phyloP scores from a whole-genome alignment of 1,140 invertebrate species.

The Drosophila bocqueti region DNA sequence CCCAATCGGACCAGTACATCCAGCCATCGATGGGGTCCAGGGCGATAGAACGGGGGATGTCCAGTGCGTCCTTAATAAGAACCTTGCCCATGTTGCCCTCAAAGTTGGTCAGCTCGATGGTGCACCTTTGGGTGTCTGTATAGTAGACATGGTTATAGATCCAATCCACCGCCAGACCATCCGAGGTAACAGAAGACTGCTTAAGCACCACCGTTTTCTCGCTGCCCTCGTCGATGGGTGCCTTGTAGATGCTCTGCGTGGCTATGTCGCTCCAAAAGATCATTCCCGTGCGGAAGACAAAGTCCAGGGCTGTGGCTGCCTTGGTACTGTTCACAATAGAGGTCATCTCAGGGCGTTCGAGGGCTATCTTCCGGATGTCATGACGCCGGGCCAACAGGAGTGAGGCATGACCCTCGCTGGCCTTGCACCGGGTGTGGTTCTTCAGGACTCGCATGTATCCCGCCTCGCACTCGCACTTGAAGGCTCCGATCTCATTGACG shows the following conservation, averaged over 20 bases:
- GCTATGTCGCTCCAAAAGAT: conserved; percentile 98
- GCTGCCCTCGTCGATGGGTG: conserved; percentile 96
- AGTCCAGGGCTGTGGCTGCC: conserved; percentile 94
- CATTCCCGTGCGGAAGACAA: conserved; percentile 95
- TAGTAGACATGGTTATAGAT: conserved; percentile 98
- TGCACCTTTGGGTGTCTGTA: conserved; percentile 96
- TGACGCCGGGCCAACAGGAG: conserved; percentile 93
- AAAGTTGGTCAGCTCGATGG: conserved; percentile 95
- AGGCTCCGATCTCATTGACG: conserved; percentile 95
- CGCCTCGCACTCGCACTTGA: conserved; percentile 95
- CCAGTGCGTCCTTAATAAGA: conserved; percentile 92
- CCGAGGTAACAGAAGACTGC: conserved; percentile 93
- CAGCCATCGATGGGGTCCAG: conserved; percentile 97
- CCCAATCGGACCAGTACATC: conserved; percentile 99
- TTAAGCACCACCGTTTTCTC: conserved; percentile 92
- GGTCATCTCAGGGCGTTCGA: conserved; percentile 96
- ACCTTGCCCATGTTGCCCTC: conserved; percentile 95
- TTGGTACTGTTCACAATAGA: conserved; percentile 94
- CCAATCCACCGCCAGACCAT: conserved; percentile 98
- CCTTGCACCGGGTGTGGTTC: conserved; percentile 94
- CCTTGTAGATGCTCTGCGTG: conserved; percentile 96
- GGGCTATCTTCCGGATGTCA: conserved; percentile 95
- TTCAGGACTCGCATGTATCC: conserved; percentile 95
- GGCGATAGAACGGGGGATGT: conserved; percentile 97
- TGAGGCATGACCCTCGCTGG: conserved; percentile 93